A percentile compares a stretch with the other conserved stretches of the same genome.
phyloP scores from a whole-genome alignment of 2,113 vertebrate genomes.

The Petromus typicus region DNA sequence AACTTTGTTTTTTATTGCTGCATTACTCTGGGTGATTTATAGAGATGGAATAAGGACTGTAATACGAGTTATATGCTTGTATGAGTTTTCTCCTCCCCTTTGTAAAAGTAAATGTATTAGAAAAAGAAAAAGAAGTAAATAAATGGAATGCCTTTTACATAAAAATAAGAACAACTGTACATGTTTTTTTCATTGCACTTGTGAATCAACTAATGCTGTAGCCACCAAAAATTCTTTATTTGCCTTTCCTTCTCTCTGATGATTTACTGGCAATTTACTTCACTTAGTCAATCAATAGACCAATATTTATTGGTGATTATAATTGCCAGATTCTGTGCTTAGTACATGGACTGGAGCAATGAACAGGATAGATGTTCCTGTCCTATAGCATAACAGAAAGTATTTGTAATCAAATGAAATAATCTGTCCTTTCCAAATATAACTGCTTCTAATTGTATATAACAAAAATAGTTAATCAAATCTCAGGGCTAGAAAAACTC shows the following conservation, averaged over 20 bases:
- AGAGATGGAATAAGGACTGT: background rate
- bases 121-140: background rate
- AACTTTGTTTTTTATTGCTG: background rate
- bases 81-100: background rate
- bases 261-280: background rate
- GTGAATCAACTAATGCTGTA: background rate
- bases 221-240: background rate
- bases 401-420: background rate
- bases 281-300: background rate
- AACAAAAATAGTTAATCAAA: background rate
- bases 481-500: background rate
- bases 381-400: background rate
- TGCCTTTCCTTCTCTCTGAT: background rate
- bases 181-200: background rate
- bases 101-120: background rate
- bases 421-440: background rate
- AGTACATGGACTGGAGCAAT: background rate
- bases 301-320: background rate
- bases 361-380: background rate
- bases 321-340: background rate
- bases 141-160: background rate
- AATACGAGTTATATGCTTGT: background rate
- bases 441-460: background rate
- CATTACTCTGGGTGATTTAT: background rate
- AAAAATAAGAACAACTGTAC: slow-evolving; percentile 2